Percentiles rank a stretch among this genome's conserved stretches.
Evolutionary conservation across 2,888 invertebrate genomes (phyloP).

Genomic region (Troides helena): DNA sequence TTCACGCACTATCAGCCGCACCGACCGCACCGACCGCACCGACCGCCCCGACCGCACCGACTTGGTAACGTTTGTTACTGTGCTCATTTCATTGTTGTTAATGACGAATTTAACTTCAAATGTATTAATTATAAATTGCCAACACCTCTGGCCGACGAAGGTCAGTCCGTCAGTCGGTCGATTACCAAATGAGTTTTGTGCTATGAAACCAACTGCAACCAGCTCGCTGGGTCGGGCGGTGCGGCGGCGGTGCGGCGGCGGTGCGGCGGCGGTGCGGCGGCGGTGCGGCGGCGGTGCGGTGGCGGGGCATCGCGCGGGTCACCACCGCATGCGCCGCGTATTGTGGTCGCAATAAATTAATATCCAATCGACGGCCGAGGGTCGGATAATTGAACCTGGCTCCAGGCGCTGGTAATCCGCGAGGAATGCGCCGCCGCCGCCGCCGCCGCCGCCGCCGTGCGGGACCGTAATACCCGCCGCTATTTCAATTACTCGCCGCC

Average conservation of each 20-base stretch:
- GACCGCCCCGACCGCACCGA: too few relatives aligned
- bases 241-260: background rate
- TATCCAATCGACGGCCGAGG: slow-evolving; percentile 39
- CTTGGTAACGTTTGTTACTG: too few relatives aligned
- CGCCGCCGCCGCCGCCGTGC: slow-evolving; percentile 48
- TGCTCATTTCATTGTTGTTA: too few relatives aligned
- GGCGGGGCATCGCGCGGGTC: too few relatives aligned
- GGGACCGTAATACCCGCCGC: slow-evolving; percentile 50
- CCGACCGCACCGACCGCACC: background rate
- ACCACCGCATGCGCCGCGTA: slow-evolving; percentile 28
- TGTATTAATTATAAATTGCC: too few relatives aligned
- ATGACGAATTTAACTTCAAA: too few relatives aligned
- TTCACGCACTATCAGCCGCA: slow-evolving; percentile 6
- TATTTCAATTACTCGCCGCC: slow-evolving; percentile 50
- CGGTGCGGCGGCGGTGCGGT: background rate
- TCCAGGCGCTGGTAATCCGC: slow-evolving; percentile 42
- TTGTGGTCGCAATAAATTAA: slow-evolving; percentile 41
- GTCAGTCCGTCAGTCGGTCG: too few relatives aligned
- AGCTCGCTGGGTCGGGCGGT: too few relatives aligned
- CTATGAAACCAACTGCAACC: too few relatives aligned
- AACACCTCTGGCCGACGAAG: too few relatives aligned
- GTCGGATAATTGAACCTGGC: slow-evolving; percentile 43
- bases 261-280: too few relatives aligned
- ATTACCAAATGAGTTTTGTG: too few relatives aligned
- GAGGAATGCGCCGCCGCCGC: slow-evolving; percentile 38